A percentile compares a stretch with the other conserved stretches of the same genome.
Conservation (phyloP, 2,113 vertebrate genomes). For the Sciurus niger region DNA sequence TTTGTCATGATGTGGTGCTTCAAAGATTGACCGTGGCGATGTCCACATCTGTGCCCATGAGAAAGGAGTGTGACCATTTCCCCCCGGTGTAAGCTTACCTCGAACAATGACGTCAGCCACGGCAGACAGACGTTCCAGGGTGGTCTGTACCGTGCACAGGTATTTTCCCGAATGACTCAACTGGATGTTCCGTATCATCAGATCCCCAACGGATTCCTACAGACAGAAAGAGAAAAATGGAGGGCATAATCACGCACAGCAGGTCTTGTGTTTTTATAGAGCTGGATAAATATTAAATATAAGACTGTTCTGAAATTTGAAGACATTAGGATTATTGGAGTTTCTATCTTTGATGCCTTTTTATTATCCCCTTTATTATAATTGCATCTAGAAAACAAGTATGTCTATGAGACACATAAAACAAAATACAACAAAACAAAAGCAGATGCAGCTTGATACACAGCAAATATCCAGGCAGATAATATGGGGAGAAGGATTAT, state of each 20-base stretch:
- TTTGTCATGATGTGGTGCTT: background rate
- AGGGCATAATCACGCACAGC: slow-evolving; percentile 73
- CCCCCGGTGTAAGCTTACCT: slow-evolving; percentile 87
- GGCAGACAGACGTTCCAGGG: slow-evolving; percentile 93
- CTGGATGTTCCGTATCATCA: slow-evolving; percentile 96
- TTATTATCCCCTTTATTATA: slow-evolving; percentile 83
- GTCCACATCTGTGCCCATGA: background rate
- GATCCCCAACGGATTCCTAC: slow-evolving; percentile 93
- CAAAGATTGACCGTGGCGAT: background rate
- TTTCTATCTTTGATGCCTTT: slow-evolving; percentile 78
- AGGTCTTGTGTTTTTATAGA: slow-evolving; percentile 71
- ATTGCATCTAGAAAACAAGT: slow-evolving; percentile 79
- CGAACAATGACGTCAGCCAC: slow-evolving; percentile 92
- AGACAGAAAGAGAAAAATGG: slow-evolving; percentile 65
- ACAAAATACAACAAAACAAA: slow-evolving; percentile 82
- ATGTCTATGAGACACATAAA: slow-evolving; percentile 79
- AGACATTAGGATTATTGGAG: slow-evolving; percentile 77
- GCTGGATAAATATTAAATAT: slow-evolving; percentile 80
- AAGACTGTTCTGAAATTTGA: slow-evolving; percentile 82
- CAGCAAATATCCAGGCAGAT: slow-evolving; percentile 66
- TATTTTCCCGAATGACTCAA: slow-evolving; percentile 95
- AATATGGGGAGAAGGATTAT: background rate
- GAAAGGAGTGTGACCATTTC: too few species aligned
- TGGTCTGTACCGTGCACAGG: slow-evolving; percentile 92
- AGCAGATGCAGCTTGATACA: slow-evolving; percentile 74